Base-by-base conservation (phyloP, 2,113 vertebrate genomes). In the Microcebus jonahi region DNA sequence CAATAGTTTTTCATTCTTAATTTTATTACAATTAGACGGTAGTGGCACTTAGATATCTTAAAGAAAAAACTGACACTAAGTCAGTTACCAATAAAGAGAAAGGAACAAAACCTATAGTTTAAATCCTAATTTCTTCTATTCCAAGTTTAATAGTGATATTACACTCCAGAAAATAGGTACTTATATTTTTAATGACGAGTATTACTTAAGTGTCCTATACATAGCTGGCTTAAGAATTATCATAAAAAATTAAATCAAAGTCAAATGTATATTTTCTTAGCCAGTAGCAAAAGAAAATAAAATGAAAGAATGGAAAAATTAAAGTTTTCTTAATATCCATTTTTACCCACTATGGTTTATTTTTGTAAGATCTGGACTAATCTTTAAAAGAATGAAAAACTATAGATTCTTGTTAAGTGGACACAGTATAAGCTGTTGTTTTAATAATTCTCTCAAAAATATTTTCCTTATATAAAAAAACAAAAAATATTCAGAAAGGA, bases 1-100 rank as follows among this genome's bases (percentile, higher is more conserved):
- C 29, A 97, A 98, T 98, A 98, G 98, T 99, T 99, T 99, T 99
- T 99, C 98, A 99, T 99, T 98, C 98, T 99, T 97, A 98, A 92
- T 97, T 77, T 85, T 90, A 92, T 89, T 94, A 90, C 88, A 34
- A 96, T 83, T 94, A 95, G 50, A 83, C 53, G 61, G 48, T 53
- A 73, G 23, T 67, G 48, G 31, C 77, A 92, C 9, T 82, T 27
- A 59, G 29, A 39, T 45, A 73, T 70, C 50, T 36, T 1, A 45
- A 85, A 88, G 93, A 77, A 85, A 87, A 87, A 93, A 90, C 68
- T 96, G 95, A 95, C 95, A 95, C 45, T 70, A 45, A 83, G 76
- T 92, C 96, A 97, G 91, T 95, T 68, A 88, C 50, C 71, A 96
- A 79, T 83, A 11, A 94, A 81, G 5, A 82, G 39, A 94, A 90